Evolutionary conservation across 2,888 invertebrate species (phyloP).

Genomic region (Stomorhina lunata): DNA sequence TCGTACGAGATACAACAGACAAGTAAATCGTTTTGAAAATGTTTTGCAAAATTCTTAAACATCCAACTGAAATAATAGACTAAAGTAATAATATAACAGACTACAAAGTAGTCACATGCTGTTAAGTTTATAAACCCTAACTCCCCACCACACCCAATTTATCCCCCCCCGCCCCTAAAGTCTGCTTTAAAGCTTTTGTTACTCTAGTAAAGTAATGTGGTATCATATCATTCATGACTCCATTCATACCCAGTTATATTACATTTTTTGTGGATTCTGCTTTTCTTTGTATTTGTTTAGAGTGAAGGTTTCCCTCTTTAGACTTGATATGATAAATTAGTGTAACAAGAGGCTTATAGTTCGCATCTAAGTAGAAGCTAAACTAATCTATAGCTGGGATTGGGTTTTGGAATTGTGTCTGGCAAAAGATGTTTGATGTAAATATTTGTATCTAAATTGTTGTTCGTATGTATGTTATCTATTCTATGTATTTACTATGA

Average conservation of each 20-base stretch:
- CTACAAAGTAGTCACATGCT: conserved; percentile 51
- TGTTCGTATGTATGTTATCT: too few relatives aligned
- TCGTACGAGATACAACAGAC: too few relatives aligned
- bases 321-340: conserved; percentile 61
- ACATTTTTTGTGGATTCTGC: neutral
- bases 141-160: too few relatives aligned
- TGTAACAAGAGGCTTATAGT: conserved; percentile 55
- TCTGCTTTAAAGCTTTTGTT: neutral
- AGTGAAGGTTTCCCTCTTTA: conserved; percentile 52
- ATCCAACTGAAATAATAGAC: too few relatives aligned
- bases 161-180: neutral
- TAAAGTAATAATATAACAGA: too few relatives aligned
- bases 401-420: too few relatives aligned
- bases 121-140: conserved; percentile 2
- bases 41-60: conserved; percentile 32
- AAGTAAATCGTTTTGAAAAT: conserved; percentile 48
- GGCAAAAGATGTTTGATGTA: too few relatives aligned
- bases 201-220: conserved; percentile 25
- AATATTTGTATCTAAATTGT: conserved; percentile 25
- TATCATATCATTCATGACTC: conserved; percentile 2
- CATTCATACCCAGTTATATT: neutral
- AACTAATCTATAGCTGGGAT: too few relatives aligned
- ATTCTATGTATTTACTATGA: too few relatives aligned
- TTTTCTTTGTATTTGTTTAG: conserved; percentile 3
- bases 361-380: too few relatives aligned